Evolutionary conservation across 2,113 vertebrate species (phyloP).

Genomic region (Pionites leucogaster): DNA sequence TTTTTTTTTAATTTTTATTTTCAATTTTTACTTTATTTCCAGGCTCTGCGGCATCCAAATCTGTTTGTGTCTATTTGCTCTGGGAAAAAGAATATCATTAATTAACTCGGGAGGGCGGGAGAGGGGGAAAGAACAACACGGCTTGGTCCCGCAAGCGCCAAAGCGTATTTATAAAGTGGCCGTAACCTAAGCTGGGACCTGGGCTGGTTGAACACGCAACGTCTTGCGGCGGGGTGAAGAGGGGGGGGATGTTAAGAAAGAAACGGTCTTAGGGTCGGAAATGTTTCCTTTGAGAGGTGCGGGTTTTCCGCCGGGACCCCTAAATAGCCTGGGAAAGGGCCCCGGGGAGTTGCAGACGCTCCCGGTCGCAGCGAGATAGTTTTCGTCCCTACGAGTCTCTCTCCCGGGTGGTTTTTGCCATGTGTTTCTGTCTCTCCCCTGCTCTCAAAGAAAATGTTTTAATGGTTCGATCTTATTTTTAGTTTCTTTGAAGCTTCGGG

Average conservation of each 20-base stretch:
- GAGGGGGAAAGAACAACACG: background rate
- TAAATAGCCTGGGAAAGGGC: background rate
- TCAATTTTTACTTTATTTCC: slow-evolving; percentile 62
- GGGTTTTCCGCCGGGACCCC: background rate
- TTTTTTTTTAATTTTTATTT: slow-evolving; percentile 31
- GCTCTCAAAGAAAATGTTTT: slow-evolving; percentile 57
- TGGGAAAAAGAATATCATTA: background rate
- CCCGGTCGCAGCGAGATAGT: background rate
- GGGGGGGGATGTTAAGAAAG: background rate
- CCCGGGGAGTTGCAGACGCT: background rate
- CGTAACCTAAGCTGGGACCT: slow-evolving; percentile 51
- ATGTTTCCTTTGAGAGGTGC: slow-evolving; percentile 48
- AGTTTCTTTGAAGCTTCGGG: slow-evolving; percentile 56
- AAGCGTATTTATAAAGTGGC: slow-evolving; percentile 84
- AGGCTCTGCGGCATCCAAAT: slow-evolving; percentile 11
- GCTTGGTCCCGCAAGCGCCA: background rate
- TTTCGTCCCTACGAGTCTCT: background rate
- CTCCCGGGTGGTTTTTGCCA: background rate
- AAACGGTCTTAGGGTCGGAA: background rate
- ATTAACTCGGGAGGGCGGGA: background rate
- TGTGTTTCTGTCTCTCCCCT: background rate
- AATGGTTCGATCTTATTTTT: slow-evolving; percentile 28
- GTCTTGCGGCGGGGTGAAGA: background rate
- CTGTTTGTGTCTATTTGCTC: background rate
- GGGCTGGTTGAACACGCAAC: background rate